Evolutionary conservation across 2,888 invertebrate genomes (phyloP).

Genomic region (Hyposoter dolosus): DNA sequence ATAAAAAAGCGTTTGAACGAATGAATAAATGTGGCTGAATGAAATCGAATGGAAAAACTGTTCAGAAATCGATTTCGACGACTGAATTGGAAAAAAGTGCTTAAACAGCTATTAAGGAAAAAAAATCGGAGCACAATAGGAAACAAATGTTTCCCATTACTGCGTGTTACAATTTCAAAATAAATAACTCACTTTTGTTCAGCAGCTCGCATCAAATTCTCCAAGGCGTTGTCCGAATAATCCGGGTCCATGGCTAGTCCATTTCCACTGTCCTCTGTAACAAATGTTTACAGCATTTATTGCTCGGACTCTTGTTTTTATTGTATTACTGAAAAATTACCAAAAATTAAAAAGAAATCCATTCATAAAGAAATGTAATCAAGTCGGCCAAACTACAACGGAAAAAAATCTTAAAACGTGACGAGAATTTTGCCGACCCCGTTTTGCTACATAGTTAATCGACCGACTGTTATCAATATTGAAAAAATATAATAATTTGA

Average conservation of each 20-base stretch:
- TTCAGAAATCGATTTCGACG: too few species aligned
- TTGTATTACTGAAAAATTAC: neutral
- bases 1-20: neutral
- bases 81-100: neutral
- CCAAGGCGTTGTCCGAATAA: constrained; percentile 89
- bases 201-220: constrained; percentile 88
- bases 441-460: too few species aligned
- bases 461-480: neutral
- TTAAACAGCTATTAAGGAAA: neutral
- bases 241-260: constrained; percentile 83
- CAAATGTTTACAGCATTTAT: constrained; percentile 20
- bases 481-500: neutral
- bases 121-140: neutral
- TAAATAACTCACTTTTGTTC: constrained; percentile 88
- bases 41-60: neutral
- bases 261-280: constrained; percentile 79
- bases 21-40: neutral
- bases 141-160: neutral
- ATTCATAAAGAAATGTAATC: too few species aligned
- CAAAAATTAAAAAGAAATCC: neutral
- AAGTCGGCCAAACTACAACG: too few species aligned
- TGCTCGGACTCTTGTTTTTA: neutral
- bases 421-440: too few species aligned
- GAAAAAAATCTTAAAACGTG: too few species aligned
- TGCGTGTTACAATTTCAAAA: neutral